A percentile compares a stretch with the other conserved stretches of the same genome.
Conservation (phyloP, 2,797 vertebrate species). For the Esox lucius region DNA sequence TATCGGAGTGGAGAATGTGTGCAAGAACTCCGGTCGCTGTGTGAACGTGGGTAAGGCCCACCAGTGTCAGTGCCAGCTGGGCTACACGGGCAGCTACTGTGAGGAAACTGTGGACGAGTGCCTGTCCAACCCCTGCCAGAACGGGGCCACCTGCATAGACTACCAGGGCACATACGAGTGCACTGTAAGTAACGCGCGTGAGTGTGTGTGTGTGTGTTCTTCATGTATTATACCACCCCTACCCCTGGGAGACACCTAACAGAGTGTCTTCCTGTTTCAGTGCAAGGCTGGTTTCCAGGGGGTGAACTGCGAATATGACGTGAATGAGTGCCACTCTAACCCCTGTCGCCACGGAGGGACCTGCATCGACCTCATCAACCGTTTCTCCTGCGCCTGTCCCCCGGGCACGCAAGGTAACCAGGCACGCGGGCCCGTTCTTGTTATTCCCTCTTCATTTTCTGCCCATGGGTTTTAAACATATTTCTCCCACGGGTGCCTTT, state of each 20-base stretch:
- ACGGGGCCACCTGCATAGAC: slow-evolving; percentile 86
- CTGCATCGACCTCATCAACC: slow-evolving; percentile 89
- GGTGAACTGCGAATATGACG: slow-evolving; percentile 91
- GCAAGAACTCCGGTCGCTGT: slow-evolving; percentile 83
- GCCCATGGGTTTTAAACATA: background rate
- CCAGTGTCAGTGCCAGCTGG: slow-evolving; percentile 82
- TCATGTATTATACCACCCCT: no score
- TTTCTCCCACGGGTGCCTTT: no score
- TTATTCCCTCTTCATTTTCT: background rate
- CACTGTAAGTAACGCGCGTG: slow-evolving; percentile 68
- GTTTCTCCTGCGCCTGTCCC: slow-evolving; percentile 87
- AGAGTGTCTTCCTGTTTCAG: slow-evolving; percentile 55
- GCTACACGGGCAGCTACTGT: slow-evolving; percentile 90
- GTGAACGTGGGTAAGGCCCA: slow-evolving; percentile 78
- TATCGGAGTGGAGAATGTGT: slow-evolving; percentile 74
- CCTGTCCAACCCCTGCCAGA: slow-evolving; percentile 87
- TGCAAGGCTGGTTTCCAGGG: slow-evolving; percentile 91
- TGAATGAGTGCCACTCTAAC: slow-evolving; percentile 89
- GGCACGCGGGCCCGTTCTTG: background rate
- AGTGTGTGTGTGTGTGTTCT: background rate
- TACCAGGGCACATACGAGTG: slow-evolving; percentile 87
- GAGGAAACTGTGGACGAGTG: slow-evolving; percentile 85
- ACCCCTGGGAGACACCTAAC: background rate
- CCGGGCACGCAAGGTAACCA: slow-evolving; percentile 85
- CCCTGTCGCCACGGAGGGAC: slow-evolving; percentile 89